Evolutionary conservation across 37 sponge, comb jelly and placozoan species (phyloP).

Genomic region (Oscarella lobularis): DNA sequence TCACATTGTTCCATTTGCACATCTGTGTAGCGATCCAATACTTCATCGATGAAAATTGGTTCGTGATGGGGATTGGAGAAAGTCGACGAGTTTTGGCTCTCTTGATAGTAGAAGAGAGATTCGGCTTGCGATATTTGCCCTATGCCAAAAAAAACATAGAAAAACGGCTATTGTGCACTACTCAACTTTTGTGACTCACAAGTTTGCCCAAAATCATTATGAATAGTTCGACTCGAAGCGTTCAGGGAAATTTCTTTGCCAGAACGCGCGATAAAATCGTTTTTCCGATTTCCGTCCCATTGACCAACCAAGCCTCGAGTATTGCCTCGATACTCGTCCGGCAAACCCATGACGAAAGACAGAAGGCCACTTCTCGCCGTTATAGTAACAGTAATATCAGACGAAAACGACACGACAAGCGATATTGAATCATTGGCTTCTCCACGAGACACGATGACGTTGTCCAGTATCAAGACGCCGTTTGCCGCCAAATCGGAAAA

Average conservation of each 20-base stretch:
- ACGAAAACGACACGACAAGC: not conserved
- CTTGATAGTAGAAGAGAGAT: conserved; percentile 37
- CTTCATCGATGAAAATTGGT: conserved; percentile 35
- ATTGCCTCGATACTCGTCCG: not conserved
- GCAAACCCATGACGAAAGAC: not conserved
- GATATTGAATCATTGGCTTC: not conserved
- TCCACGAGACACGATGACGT: not conserved
- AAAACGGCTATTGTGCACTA: not conserved
- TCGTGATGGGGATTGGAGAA: conserved; percentile 30
- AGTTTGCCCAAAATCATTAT: no score
- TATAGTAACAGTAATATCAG: not conserved
- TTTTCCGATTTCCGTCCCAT: not conserved
- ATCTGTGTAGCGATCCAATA: not conserved
- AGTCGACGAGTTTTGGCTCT: not conserved
- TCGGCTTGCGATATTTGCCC: conserved; percentile 33
- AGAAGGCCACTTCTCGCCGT: not conserved
- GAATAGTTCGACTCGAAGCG: not conserved
- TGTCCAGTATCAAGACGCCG: not conserved
- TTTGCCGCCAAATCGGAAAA: not conserved
- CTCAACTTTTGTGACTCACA: no score
- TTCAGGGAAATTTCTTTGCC: not conserved
- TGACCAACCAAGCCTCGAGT: not conserved
- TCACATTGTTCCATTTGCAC: not conserved
- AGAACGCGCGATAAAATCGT: not conserved
- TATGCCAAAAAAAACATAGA: conserved; percentile 8